These are phyloP conservation scores for Leptinotarsa rubiginosa DNA, from an alignment of 2,888 invertebrate genomes.

Conservation along the genomic window DNA sequence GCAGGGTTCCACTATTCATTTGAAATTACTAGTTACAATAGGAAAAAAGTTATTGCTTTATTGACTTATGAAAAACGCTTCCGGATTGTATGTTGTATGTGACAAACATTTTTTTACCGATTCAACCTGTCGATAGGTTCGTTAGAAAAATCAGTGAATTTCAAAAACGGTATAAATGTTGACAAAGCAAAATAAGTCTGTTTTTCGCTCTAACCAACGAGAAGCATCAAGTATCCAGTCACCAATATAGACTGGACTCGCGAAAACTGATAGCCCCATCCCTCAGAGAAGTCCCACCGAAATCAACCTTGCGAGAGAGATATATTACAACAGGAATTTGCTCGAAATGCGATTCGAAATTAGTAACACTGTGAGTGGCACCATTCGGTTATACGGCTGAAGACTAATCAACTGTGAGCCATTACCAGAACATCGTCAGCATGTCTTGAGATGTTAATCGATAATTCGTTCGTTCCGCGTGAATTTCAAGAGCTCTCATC, in stretches of 20 bases:
- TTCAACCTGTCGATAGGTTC: no score
- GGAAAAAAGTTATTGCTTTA: no score
- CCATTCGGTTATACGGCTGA: constrained; percentile 1
- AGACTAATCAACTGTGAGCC: constrained; percentile 13
- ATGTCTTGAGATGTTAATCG: constrained; percentile 28
- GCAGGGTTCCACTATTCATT: no score
- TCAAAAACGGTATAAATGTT: no score
- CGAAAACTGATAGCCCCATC: not conserved
- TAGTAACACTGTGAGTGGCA: constrained; percentile 8
- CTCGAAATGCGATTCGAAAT: not conserved
- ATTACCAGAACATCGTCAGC: constrained; percentile 27
- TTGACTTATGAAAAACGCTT: no score
- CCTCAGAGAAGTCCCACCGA: not conserved
- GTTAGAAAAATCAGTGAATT: no score
- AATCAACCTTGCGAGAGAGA: not conserved
- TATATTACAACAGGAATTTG: constrained; percentile 1
- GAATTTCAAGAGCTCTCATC: constrained; percentile 22
- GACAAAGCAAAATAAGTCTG: no score
- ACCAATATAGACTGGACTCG: not conserved
- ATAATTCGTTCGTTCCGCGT: constrained; percentile 14
- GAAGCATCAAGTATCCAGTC: no score
- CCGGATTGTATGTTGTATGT: no score
- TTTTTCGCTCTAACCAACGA: no score
- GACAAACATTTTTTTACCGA: no score
- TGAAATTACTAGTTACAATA: no score